Evolutionary conservation across 1,140 invertebrate genomes (phyloP).

Genomic region (Oryctes rhinoceros): DNA sequence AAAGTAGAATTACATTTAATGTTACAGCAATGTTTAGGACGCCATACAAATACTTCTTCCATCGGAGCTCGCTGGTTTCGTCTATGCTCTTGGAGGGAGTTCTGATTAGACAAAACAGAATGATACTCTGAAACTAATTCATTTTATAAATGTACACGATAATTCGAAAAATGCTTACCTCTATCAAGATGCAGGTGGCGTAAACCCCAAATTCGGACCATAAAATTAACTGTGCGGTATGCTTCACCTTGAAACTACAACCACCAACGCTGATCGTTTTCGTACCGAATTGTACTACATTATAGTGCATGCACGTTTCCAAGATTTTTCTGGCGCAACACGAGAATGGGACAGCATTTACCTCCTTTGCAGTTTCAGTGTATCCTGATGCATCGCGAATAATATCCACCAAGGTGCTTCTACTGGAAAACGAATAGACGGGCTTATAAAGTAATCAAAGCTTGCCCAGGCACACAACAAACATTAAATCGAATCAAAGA

Average conservation of each 20-base stretch:
- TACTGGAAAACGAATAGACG: neutral
- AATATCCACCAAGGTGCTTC: slow-evolving; percentile 20
- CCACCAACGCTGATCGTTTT: slow-evolving; percentile 45
- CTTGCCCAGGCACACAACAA: no score
- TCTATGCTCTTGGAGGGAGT: neutral
- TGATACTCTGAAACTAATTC: neutral
- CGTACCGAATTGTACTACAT: slow-evolving; percentile 44
- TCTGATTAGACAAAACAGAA: neutral
- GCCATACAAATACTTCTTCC: neutral
- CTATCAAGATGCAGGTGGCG: slow-evolving; percentile 41
- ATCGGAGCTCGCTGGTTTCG: neutral
- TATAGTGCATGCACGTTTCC: slow-evolving; percentile 45
- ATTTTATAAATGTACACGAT: neutral
- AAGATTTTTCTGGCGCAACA: slow-evolving; percentile 44
- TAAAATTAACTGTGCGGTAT: slow-evolving; percentile 39
- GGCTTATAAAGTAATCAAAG: slow-evolving; percentile 10
- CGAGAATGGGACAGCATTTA: slow-evolving; percentile 48
- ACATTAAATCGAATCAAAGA: no score
- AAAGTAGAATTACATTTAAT: neutral
- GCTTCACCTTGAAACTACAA: slow-evolving; percentile 42
- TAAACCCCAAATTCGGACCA: slow-evolving; percentile 44
- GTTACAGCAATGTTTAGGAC: neutral
- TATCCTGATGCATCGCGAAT: slow-evolving; percentile 42
- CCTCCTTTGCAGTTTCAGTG: slow-evolving; percentile 38
- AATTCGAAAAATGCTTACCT: slow-evolving; percentile 39